Evolutionary conservation across 2,113 vertebrate genomes (phyloP).

Genomic region (Echinops telfairi): DNA sequence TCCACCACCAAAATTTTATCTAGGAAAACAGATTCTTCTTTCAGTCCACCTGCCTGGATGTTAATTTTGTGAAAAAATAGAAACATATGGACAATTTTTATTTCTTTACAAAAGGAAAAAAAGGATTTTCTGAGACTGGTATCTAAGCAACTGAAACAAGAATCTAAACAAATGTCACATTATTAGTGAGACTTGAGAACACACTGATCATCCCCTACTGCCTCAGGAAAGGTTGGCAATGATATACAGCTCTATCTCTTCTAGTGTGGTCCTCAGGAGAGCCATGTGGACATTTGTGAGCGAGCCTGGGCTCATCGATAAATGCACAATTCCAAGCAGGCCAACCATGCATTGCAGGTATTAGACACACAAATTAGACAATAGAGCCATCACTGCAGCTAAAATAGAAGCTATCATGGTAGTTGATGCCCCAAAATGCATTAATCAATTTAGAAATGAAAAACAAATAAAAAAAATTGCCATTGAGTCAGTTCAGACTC

Average conservation of each 20-base stretch:
- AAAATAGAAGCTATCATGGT: too few species aligned
- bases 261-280: neutral
- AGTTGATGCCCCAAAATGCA: too few species aligned
- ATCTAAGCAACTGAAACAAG: constrained; percentile 73
- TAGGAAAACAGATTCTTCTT: constrained; percentile 3
- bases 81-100: neutral
- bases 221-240: constrained; percentile 56
- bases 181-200: constrained; percentile 68
- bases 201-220: neutral
- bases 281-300: constrained; percentile 45
- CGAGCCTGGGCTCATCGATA: constrained; percentile 29
- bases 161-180: constrained; percentile 70
- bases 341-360: neutral
- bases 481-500: too few species aligned
- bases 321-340: constrained; percentile 7
- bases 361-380: neutral
- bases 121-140: constrained; percentile 61
- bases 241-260: neutral
- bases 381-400: too few species aligned
- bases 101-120: neutral
- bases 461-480: too few species aligned
- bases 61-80: constrained; percentile 46
- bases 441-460: too few species aligned
- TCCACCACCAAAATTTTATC: neutral
- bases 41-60: neutral